Evolutionary conservation across 2,797 vertebrate species (phyloP), one percentile per base, ranked within the genome.

Genomic region (Cephalopachus bancanus): DNA sequence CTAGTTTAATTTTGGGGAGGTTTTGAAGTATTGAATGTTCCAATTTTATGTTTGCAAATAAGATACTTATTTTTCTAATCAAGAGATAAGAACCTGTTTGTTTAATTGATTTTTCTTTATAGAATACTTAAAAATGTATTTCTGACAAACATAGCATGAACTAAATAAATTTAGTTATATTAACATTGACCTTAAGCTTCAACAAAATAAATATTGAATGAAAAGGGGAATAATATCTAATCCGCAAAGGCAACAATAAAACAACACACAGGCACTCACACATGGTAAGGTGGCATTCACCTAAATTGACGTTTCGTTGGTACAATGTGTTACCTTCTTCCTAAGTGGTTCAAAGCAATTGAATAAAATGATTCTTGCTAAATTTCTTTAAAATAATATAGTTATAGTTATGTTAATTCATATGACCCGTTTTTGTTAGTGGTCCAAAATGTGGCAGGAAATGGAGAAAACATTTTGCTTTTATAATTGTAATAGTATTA

Each of bases 341-440:
- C 22, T 10, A 4, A 72, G 51, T 19, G 79, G 65, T 62, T 83
- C 33, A 75, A 75, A 49, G 28, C 16, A 64, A 69, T 81, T 8
- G 22, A 92, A n/a, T 14, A 86, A 83, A 93, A 74, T 24, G 0
- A 0, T 94, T 94, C 10, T 57, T 83, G 3, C 3, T 16, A 87
- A 67, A 81, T 14, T 1, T 1, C 1, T 0, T 26, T 19, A 30
- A 81, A 92, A 75, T 55, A 0, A 57, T 11, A 19, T n/a, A 83
- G 83, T 3, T n/a, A 87, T 28, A 92, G 20, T 81, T 91, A 64
- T 5, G 16, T 53, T 51, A 92, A 30, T 1, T 37, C 26, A 11
- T 19, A 65, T 7, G 65, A 16, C 55, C 24, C 91, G 30, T 11
- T 93, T 91, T 92, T 90, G 28, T 60, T 88, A 93, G 87, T 49